These are phyloP conservation scores for Gnathonemus echidnorhynchus DNA, from an alignment of 2,113 vertebrate species.

Conservation along the genomic window DNA sequence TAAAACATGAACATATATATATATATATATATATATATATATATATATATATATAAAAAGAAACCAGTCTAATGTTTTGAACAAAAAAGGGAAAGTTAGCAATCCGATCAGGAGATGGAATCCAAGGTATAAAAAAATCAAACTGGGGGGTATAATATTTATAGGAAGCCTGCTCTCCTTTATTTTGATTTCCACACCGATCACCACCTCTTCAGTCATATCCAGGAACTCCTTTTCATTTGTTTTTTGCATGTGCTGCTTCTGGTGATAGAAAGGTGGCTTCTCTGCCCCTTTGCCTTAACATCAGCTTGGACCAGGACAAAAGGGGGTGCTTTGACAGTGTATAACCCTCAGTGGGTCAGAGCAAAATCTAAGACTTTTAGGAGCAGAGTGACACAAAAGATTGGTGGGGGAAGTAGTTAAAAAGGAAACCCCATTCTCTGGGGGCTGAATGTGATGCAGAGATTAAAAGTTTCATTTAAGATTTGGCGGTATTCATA, in stretches of 20 bases:
- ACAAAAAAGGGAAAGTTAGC: not conserved
- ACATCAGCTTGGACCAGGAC: constrained; percentile 42
- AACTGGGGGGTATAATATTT: not conserved
- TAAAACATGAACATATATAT: constrained; percentile 39
- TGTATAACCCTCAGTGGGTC: constrained; percentile 64
- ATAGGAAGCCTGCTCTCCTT: constrained; percentile 27
- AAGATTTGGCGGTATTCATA: constrained; percentile 78
- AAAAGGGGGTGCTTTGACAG: constrained; percentile 60
- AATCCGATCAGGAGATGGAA: not conserved
- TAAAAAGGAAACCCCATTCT: constrained; percentile 79
- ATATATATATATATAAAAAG: not conserved
- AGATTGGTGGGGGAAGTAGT: constrained; percentile 71
- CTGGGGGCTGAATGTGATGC: constrained; percentile 66
- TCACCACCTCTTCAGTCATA: not conserved
- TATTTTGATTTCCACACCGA: constrained; percentile 26
- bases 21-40: not conserved
- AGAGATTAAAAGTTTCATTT: constrained; percentile 83
- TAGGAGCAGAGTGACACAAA: constrained; percentile 69
- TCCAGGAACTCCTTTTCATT: constrained; percentile 26
- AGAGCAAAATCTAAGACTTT: constrained; percentile 71
- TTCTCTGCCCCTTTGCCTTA: constrained; percentile 42
- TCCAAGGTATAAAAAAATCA: not conserved
- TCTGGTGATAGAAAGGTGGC: constrained; percentile 41
- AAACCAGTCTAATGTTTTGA: not conserved
- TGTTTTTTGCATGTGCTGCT: constrained; percentile 40